Conservation (phyloP, 2,113 vertebrate genomes). For the Pagrus major region DNA sequence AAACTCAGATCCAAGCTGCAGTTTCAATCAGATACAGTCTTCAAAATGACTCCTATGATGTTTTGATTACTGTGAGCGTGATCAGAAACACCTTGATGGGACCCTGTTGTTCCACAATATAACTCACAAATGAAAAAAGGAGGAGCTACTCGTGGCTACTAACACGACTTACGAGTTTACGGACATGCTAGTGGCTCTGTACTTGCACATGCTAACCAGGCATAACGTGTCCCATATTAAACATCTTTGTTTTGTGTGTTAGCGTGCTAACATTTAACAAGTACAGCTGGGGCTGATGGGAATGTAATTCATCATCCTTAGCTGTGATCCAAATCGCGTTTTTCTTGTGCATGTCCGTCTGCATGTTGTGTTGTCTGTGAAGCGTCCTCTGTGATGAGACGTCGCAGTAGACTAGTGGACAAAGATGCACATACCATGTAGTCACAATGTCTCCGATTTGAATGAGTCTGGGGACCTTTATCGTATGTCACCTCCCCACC, state of each 20-base stretch:
- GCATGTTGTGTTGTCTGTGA: too few relatives aligned
- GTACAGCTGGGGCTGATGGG: not conserved
- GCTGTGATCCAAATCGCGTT: too few relatives aligned
- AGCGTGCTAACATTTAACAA: not conserved
- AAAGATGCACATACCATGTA: too few relatives aligned
- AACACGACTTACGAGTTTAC: not conserved
- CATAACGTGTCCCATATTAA: not conserved
- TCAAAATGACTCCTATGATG: not conserved
- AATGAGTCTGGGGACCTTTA: too few relatives aligned
- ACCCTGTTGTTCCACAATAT: not conserved
- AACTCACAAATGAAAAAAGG: not conserved
- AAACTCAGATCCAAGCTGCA: not conserved
- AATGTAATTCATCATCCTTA: not conserved
- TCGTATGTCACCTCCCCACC: too few relatives aligned
- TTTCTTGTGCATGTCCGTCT: too few relatives aligned
- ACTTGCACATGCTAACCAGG: not conserved
- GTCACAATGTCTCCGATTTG: too few relatives aligned
- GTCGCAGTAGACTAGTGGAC: too few relatives aligned
- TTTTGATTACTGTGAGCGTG: not conserved
- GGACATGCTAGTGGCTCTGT: not conserved
- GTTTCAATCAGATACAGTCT: not conserved
- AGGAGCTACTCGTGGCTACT: not conserved
- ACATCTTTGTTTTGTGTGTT: not conserved
- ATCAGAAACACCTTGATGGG: not conserved
- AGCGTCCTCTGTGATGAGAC: too few relatives aligned